Conservation (phyloP, 2,888 invertebrate species). For the Panzeria rudis region DNA sequence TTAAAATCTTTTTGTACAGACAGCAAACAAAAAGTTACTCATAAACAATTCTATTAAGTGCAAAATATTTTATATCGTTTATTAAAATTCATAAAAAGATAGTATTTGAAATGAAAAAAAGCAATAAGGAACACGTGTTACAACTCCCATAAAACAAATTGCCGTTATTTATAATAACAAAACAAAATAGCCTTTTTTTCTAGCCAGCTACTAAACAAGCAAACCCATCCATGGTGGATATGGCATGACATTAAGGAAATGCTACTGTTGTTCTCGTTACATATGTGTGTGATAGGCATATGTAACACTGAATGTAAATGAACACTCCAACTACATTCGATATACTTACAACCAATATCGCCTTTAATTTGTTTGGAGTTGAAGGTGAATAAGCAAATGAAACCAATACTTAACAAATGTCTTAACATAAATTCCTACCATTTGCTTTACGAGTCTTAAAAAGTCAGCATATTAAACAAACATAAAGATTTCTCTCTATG, state of each 20-base stretch:
- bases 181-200: conserved; percentile 10
- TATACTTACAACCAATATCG: conserved; percentile 37
- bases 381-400: conserved; percentile 70
- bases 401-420: conserved; percentile 73
- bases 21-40: conserved; percentile 9
- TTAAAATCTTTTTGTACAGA: conserved; percentile 4
- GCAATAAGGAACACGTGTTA: conserved; percentile 66
- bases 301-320: background rate
- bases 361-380: conserved; percentile 57
- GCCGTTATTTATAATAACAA: conserved; percentile 67
- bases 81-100: conserved; percentile 39
- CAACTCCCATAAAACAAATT: conserved; percentile 60
- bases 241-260: conserved; percentile 67
- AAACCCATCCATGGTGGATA: conserved; percentile 37
- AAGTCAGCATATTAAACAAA: conserved; percentile 20
- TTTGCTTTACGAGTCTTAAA: conserved; percentile 29
- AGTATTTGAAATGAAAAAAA: conserved; percentile 7
- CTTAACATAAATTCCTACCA: conserved; percentile 66
- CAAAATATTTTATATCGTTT: conserved; percentile 55
- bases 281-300: conserved; percentile 4
- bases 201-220: background rate
- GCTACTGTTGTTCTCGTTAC: conserved; percentile 62
- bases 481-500: conserved; percentile 48
- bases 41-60: conserved; percentile 61
- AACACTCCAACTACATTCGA: background rate